These are phyloP conservation scores for Rhyacophila evoluta DNA, from an alignment of 2,888 invertebrate genomes.

Conservation along the genomic window DNA sequence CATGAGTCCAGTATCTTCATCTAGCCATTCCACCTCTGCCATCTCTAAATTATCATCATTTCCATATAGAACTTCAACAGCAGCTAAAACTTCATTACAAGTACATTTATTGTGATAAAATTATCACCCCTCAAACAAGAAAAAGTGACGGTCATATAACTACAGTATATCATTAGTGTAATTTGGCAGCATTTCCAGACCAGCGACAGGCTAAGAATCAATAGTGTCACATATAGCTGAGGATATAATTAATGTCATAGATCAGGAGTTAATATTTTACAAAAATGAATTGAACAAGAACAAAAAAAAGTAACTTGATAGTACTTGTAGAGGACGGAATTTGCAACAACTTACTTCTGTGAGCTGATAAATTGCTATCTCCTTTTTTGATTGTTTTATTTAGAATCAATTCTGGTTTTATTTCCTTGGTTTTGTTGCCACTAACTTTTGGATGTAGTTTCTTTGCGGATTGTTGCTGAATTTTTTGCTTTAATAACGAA, in stretches of 20 bases:
- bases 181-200: no score
- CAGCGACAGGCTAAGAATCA: no score
- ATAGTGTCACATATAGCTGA: no score
- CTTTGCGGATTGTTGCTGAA: not conserved
- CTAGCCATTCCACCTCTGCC: slow-evolving; percentile 31
- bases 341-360: no score
- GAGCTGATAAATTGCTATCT: not conserved
- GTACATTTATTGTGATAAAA: not conserved
- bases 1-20: slow-evolving; percentile 41
- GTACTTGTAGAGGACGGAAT: no score
- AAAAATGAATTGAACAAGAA: no score
- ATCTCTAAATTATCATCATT: not conserved
- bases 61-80: not conserved
- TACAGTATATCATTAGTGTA: no score
- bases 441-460: not conserved
- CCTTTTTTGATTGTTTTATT: not conserved
- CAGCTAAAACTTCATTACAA: not conserved
- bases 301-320: no score
- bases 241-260: no score
- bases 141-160: no score
- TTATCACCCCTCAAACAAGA: not conserved
- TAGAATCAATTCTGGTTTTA: not conserved
- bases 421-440: not conserved
- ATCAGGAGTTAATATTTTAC: no score
- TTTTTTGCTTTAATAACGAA: not conserved